Conservation (phyloP, 1,140 invertebrate genomes). For the Ridgeia piscesae region DNA sequence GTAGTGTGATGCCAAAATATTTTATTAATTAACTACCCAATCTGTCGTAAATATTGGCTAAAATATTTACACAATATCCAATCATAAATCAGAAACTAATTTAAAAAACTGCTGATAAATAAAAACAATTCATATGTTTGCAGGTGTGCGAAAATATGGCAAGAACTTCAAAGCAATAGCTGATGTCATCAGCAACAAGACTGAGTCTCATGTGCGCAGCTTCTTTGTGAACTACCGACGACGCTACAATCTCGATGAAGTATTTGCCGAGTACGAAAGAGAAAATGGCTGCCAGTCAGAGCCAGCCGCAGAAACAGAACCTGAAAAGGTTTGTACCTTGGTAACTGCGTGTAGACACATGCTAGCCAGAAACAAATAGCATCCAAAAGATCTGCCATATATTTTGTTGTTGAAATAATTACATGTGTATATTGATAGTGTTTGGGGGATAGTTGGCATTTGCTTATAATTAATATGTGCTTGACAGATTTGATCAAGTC, state of each 20-base stretch:
- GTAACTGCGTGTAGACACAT: not conserved
- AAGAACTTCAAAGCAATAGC: constrained; percentile 95
- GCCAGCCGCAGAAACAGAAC: not conserved
- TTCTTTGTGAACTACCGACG: constrained; percentile 90
- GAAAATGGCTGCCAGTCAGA: constrained; percentile 64
- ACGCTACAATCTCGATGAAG: constrained; percentile 85
- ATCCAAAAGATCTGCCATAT: too few species aligned
- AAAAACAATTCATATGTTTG: constrained; percentile 27
- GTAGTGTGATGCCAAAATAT: not conserved
- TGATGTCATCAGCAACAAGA: constrained; percentile 92
- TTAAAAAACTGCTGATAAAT: not conserved
- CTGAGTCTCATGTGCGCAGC: constrained; percentile 83
- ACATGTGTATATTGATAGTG: too few species aligned
- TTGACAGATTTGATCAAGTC: too few species aligned
- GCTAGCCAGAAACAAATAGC: not conserved
- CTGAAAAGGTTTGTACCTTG: not conserved
- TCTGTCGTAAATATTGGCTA: not conserved
- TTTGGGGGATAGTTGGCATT: too few species aligned
- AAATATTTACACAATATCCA: not conserved
- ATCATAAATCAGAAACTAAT: not conserved
- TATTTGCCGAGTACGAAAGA: constrained; percentile 84
- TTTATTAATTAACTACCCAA: not conserved
- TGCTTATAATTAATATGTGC: too few species aligned
- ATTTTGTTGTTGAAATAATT: not conserved
- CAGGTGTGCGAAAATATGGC: constrained; percentile 85